Evolutionary conservation across 2,113 vertebrate species (phyloP), one percentile per base, ranked within the genome.

Genomic region (Albula glossodonta): DNA sequence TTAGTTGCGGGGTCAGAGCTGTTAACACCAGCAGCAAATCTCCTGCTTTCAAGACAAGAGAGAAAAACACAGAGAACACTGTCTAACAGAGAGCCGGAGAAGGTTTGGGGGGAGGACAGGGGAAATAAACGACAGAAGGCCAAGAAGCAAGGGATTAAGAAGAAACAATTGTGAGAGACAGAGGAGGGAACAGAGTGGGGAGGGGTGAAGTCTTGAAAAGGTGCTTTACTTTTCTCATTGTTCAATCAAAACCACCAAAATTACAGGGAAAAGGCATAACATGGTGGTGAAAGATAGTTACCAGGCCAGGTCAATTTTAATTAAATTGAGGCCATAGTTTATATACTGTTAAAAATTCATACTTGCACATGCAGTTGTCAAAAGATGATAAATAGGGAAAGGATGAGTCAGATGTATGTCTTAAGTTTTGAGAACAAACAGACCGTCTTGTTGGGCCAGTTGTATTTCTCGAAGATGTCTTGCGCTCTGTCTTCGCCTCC

Each of bases 371-470:
- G 70, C 3, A 22, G 70, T 74, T 22, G 70, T 22, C 19, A 74
- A 74, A 74, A 25, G 8, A 74, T 10, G n/a, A 31, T 11, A 31
- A 31, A 25, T 9, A 74, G 70, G 7, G n/a, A 85, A 77, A 85
- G 80, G 87, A 87, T 86, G 79, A 70, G 31, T 85, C 2, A 10
- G 83, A 8, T 2, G 66, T 9, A 50, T 22, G 4, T 7, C 56
- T 19, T 9, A 57, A 41, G 53, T n/a, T 52, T 25, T 10, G 78
- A 12, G 78, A 19, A 81, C 19, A 86, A 49, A 84, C 97, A 96
- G 93, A 99, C 98, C 56, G 98, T 99, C 93, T 98, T 98, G 91
- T 99, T 99, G 89, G 98, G 98, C 98, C 98, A 99, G 93, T 99
- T 99, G 95, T 99, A 99, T 92, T 96, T 98, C 94, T 99, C 97